Evolutionary conservation across 2,888 invertebrate genomes (phyloP).

Genomic region (Barypeithes pellucidus): DNA sequence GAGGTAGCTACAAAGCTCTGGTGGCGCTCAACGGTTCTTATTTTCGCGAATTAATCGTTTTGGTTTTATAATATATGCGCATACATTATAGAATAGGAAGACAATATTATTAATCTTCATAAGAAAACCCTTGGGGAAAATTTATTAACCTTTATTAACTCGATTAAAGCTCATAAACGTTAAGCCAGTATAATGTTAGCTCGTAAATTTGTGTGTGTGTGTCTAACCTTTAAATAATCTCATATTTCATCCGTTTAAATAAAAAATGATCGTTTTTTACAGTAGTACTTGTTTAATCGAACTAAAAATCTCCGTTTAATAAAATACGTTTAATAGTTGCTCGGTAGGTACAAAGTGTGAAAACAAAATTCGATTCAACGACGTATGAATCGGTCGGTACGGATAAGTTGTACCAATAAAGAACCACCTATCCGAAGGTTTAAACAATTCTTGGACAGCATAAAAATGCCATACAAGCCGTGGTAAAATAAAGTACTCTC

Average conservation of each 20-base stretch:
- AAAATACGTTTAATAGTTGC: constrained; percentile 43
- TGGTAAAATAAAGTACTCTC: constrained; percentile 54
- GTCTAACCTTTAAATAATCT: neutral
- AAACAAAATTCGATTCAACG: constrained; percentile 50
- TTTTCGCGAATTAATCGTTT: constrained; percentile 35
- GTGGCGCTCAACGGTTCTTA: constrained; percentile 33
- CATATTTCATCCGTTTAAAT: neutral
- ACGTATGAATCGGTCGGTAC: constrained; percentile 52
- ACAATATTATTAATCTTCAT: constrained; percentile 36
- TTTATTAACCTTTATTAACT: constrained; percentile 35
- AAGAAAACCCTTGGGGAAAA: constrained; percentile 22
- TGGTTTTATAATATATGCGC: constrained; percentile 20
- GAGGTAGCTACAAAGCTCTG: constrained; percentile 36
- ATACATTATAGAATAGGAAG: constrained; percentile 32
- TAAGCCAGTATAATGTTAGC: neutral
- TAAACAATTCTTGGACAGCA: constrained; percentile 57
- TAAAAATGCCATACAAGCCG: constrained; percentile 56
- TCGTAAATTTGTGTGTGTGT: neutral
- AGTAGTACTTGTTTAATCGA: too few relatives aligned
- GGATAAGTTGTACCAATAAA: constrained; percentile 56
- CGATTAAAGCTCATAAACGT: constrained; percentile 31
- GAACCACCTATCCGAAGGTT: constrained; percentile 54
- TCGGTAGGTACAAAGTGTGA: constrained; percentile 44
- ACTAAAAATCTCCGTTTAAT: neutral
- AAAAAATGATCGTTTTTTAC: too few relatives aligned